Evolutionary conservation across 1,140 invertebrate genomes (phyloP).

Genomic region (Colletes gigas): DNA sequence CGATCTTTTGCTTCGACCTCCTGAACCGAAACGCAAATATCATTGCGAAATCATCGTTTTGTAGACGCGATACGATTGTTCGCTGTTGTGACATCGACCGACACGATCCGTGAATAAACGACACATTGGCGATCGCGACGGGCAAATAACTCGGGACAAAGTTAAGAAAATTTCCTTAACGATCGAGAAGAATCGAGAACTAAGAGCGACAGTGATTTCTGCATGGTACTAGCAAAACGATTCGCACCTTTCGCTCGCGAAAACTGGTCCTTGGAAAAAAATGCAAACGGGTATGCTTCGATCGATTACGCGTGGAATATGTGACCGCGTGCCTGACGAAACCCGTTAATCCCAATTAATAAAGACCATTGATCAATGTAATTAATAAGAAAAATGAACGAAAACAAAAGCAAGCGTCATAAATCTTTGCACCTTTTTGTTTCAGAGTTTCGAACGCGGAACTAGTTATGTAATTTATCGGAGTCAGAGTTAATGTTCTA

Average conservation of each 20-base stretch:
- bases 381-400: too few species aligned
- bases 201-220: neutral
- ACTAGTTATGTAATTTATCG: too few species aligned
- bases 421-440: too few species aligned
- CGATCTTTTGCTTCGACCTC: neutral
- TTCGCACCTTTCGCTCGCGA: conserved; percentile 2
- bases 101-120: too few species aligned
- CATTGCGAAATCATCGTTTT: neutral
- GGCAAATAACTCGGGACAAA: neutral
- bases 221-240: neutral
- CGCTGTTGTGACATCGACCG: too few species aligned
- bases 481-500: too few species aligned
- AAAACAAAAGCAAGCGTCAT: too few species aligned
- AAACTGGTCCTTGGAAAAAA: neutral
- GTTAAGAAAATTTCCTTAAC: neutral
- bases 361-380: too few species aligned
- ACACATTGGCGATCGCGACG: neutral
- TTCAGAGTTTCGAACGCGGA: too few species aligned
- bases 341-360: too few species aligned
- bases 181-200: neutral
- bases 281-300: neutral
- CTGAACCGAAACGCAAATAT: neutral
- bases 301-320: neutral
- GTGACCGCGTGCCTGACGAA: neutral
- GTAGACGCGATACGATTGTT: too few species aligned